These are phyloP conservation scores for Stichodactyla helianthus DNA, from an alignment of 64 coral and sea anemone species.

Conservation along the genomic window DNA sequence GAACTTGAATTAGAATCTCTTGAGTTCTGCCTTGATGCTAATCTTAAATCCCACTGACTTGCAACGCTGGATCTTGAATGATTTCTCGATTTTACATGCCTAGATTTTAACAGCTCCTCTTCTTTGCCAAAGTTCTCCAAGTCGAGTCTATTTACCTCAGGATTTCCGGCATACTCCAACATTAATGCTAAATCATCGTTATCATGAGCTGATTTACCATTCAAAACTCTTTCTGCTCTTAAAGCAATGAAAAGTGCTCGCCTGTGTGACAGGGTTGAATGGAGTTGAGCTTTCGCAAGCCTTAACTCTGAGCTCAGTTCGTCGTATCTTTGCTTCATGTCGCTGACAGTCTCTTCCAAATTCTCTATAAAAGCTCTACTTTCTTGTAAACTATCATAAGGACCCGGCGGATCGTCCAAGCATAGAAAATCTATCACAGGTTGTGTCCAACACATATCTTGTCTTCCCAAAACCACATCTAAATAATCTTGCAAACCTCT, in stretches of 20 bases:
- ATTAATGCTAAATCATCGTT: conserved; percentile 61
- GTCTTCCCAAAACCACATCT: conserved; percentile 42
- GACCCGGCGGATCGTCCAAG: conserved; percentile 84
- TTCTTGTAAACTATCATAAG: conserved; percentile 80
- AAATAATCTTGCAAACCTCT: conserved; percentile 64
- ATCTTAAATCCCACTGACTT: conserved; percentile 43
- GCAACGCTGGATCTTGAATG: conserved; percentile 24
- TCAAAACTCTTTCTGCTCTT: conserved; percentile 74
- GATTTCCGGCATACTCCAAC: conserved; percentile 54
- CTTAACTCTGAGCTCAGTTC: conserved; percentile 52
- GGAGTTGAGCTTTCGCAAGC: conserved; percentile 73
- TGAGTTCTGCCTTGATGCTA: conserved; percentile 2
- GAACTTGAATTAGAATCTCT: neutral
- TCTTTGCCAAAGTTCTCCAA: conserved; percentile 50
- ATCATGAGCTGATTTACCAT: conserved; percentile 66
- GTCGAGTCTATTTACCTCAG: conserved; percentile 65
- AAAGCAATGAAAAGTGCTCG: conserved; percentile 70
- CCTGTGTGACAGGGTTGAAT: conserved; percentile 69
- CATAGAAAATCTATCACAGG: conserved; percentile 69
- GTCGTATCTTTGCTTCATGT: conserved; percentile 48
- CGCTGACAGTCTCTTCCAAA: conserved; percentile 64
- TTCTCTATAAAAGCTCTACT: conserved; percentile 85
- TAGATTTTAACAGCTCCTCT: conserved; percentile 37
- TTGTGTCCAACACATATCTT: conserved; percentile 23
- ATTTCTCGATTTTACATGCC: neutral